Evolutionary conservation across 1,140 invertebrate genomes (phyloP).

Genomic region (Drosophila kikkawai): DNA sequence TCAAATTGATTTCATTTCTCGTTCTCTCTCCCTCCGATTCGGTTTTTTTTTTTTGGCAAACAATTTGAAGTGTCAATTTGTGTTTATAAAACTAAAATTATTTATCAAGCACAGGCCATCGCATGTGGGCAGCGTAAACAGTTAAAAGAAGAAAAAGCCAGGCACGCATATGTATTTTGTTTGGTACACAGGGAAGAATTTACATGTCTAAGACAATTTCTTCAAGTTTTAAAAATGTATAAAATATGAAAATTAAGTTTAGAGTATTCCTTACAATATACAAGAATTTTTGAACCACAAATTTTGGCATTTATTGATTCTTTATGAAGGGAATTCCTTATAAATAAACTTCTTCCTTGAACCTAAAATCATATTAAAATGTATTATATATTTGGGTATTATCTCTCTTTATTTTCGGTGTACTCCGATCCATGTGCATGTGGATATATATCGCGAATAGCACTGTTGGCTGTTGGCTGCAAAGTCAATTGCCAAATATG

Average conservation of each 20-base stretch:
- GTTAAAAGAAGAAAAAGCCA: constrained; percentile 52
- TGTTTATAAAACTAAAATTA: constrained; percentile 82
- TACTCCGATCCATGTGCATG: constrained; percentile 17
- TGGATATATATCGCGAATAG: constrained; percentile 51
- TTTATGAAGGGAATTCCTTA: too few species aligned
- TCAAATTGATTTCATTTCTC: constrained; percentile 70
- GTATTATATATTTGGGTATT: too few species aligned
- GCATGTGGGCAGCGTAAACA: constrained; percentile 76
- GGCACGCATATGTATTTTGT: constrained; percentile 22
- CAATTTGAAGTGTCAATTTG: constrained; percentile 81
- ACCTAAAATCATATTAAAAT: too few species aligned
- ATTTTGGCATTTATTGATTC: background rate
- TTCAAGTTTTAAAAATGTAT: too few species aligned
- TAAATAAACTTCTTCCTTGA: background rate
- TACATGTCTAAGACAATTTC: background rate
- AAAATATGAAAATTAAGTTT: too few species aligned
- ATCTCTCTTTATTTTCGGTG: constrained; percentile 5
- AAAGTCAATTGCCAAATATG: constrained; percentile 84
- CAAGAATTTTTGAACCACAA: background rate
- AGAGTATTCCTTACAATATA: too few species aligned
- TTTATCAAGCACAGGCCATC: constrained; percentile 73
- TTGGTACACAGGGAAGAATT: constrained; percentile 15
- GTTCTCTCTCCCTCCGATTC: constrained; percentile 11
- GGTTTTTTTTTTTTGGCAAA: constrained; percentile 64
- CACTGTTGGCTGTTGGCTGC: constrained; percentile 57